Conservation (phyloP, 1,140 invertebrate species). For the Cryptotermes secundus region DNA sequence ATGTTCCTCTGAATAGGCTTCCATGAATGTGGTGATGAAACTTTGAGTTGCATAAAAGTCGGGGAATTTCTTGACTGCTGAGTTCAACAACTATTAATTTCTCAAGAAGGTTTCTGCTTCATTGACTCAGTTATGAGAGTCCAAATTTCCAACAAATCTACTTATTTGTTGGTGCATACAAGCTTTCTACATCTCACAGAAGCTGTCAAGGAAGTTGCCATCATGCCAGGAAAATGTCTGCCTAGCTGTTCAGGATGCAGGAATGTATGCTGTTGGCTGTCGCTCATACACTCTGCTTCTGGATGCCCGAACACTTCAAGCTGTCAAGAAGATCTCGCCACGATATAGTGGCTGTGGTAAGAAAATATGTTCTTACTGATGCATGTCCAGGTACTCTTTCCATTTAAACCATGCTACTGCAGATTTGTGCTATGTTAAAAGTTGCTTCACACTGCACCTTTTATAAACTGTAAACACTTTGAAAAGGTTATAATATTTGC, state of each 20-base stretch:
- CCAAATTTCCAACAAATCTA: no score
- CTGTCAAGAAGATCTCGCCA: constrained; percentile 65
- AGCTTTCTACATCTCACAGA: constrained; percentile 50
- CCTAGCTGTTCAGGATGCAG: constrained; percentile 79
- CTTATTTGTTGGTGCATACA: no score
- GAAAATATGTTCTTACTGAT: neutral
- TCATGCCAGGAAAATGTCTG: constrained; percentile 92
- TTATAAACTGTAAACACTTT: constrained; percentile 4
- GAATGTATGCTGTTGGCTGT: constrained; percentile 89
- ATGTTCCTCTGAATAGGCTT: no score
- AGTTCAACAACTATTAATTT: no score
- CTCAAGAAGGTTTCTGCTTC: no score
- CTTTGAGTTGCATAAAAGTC: no score
- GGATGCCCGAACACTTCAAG: constrained; percentile 83
- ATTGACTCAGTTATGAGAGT: no score
- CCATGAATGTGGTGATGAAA: no score
- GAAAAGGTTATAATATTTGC: neutral
- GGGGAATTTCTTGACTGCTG: no score
- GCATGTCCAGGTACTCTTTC: neutral
- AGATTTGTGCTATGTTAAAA: neutral
- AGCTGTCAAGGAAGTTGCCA: constrained; percentile 80
- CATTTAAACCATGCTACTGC: no score
- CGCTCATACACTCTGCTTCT: constrained; percentile 88
- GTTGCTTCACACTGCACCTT: neutral
- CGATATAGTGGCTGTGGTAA: constrained; percentile 77